Base-by-base conservation (phyloP, 2,113 vertebrate species). In the Recurvirostra avosetta region DNA sequence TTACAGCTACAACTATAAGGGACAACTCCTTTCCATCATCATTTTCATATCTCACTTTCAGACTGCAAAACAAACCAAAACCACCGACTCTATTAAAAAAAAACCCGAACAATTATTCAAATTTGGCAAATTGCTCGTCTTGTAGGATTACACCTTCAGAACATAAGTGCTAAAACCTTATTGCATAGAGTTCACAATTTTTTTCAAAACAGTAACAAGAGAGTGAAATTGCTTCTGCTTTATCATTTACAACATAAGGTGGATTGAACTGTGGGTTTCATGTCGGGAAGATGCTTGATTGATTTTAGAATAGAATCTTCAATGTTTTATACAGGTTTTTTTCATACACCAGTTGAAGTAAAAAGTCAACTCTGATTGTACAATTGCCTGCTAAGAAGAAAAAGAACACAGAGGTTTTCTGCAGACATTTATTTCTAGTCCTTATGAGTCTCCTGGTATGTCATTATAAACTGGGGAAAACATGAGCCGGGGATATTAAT, bases 291-390 rank as follows among this genome's bases (percentile, higher is more conserved):
- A 83, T 61, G 26, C 19, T 73, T 68, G 25, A 76, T 30, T 83
- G 63, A 87, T 95, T 96, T 95, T 94, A 36, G 52, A 95, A 83
- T 66, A 88, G 32, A 86, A 75, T 91, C 49, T 49, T 95, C 77
- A 78, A 36, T n/a, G 41, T 83, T 84, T 85, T 87, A 71, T 86
- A 62, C 30, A 91, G 25, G 6, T 56, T 15, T 90, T 84, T 93
- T 84, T 79, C 40, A 75, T 77, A 84, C 4, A 13, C 9, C 53
- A 95, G 8, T 68, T 86, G 82, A 91, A 71, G 83, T 58, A 73
- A 88, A 90, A 94, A 96, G 30, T 84, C 53, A 53, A 26, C 74
- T 66, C 58, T 74, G 62, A 80, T 47, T 86, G 30, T 77, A 91
- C 55, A 72, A 47, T 45, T 95, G 50, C 29, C 83, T 81, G 34